Conservation (phyloP, 1,140 invertebrate genomes). For the silkworm (Bombyx mori) region ASM3026992v2 NC_085131.1:977001-977500, state of each 20-base stretch:
- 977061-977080: no score
- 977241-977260: conserved; percentile 43
- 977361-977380: conserved; percentile 5
- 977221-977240: conserved; percentile 46
- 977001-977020: no score
- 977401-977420: conserved; percentile 6
- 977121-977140: conserved; percentile 35
- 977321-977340: conserved; percentile 1
- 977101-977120: no score
- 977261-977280: conserved; percentile 35
- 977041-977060: no score
- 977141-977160: conserved; percentile 43
- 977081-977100: no score
- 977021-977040: no score
- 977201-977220: conserved; percentile 26
- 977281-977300: conserved; percentile 17
- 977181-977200: conserved; percentile 46
- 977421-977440: not conserved
- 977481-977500: not conserved
- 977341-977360: conserved; percentile 7
- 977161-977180: conserved; percentile 27
- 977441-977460: not conserved
- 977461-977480: not conserved
- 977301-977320: conserved; percentile 2
- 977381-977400: conserved; percentile 4